phyloP scores from a whole-genome alignment of 2,888 invertebrate genomes.

The Seira ritae region DNA sequence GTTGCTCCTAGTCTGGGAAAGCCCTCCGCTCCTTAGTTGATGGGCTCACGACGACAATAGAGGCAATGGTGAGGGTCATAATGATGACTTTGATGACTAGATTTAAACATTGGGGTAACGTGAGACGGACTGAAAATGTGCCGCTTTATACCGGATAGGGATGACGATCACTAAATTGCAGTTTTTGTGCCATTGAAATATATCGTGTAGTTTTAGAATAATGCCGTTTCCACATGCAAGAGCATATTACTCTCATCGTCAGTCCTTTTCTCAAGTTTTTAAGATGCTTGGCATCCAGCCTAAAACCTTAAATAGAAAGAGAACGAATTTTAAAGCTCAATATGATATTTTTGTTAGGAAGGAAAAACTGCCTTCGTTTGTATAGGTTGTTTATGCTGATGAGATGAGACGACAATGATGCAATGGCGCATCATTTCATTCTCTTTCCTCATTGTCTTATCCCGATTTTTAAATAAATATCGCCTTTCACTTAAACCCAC shows the following conservation, averaged over 20 bases:
- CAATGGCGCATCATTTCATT: no score
- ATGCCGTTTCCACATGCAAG: neutral
- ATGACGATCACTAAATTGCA: constrained; percentile 38
- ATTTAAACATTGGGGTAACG: constrained; percentile 51
- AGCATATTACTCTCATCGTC: neutral
- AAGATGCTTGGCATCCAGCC: neutral
- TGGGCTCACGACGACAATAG: constrained; percentile 51
- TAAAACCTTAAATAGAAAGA: constrained; percentile 8
- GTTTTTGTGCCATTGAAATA: constrained; percentile 21
- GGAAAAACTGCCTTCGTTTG: no score
- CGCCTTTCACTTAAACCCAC: no score
- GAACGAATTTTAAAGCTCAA: no score
- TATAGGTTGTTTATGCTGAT: no score
- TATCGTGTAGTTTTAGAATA: no score
- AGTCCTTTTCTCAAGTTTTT: neutral
- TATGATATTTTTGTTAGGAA: no score
- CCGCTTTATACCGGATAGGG: neutral
- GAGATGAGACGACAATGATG: no score
- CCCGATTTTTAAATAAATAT: no score
- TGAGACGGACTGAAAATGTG: constrained; percentile 27
- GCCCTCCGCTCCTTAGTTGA: constrained; percentile 18
- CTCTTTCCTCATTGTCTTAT: no score
- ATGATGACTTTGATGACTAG: constrained; percentile 58
- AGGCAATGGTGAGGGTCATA: constrained; percentile 56
- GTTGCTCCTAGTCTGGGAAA: neutral